phyloP scores from a whole-genome alignment of 1,140 invertebrate genomes.

The Popillia japonica region DNA sequence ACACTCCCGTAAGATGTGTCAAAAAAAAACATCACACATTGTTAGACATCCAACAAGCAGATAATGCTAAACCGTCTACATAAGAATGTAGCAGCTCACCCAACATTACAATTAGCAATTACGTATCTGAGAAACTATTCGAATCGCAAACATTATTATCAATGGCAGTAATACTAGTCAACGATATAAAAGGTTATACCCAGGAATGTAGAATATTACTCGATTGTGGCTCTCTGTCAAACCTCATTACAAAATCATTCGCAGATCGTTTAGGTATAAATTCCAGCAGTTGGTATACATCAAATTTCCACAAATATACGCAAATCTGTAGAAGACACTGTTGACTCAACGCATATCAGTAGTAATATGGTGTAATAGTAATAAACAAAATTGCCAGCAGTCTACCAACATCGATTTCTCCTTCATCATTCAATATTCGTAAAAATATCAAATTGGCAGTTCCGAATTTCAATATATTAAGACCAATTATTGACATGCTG shows the following conservation, averaged over 20 bases:
- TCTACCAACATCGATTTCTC: slow-evolving; percentile 49
- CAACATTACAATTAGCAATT: not conserved
- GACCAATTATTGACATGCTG: slow-evolving; percentile 52
- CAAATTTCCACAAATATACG: not conserved
- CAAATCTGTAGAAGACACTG: too few relatives aligned
- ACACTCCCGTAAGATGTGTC: not conserved
- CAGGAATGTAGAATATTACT: slow-evolving; percentile 24
- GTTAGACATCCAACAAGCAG: not conserved
- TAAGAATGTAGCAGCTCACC: too few relatives aligned
- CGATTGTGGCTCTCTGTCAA: slow-evolving; percentile 7
- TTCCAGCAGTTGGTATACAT: not conserved
- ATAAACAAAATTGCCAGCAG: slow-evolving; percentile 47
- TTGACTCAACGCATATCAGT: too few relatives aligned
- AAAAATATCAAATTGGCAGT: slow-evolving; percentile 52
- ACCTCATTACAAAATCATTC: slow-evolving; percentile 13
- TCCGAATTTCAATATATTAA: slow-evolving; percentile 55
- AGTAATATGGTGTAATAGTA: slow-evolving; percentile 41
- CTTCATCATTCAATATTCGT: slow-evolving; percentile 40
- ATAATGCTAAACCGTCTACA: not conserved
- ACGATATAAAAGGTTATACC: not conserved
- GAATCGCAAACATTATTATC: slow-evolving; percentile 3
- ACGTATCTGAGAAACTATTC: not conserved
- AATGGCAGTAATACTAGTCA: not conserved
- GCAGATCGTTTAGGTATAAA: not conserved
- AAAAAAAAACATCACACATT: slow-evolving; percentile 19